Evolutionary conservation across 2,113 vertebrate genomes (phyloP).

Genomic region (Prunella himalayana): DNA sequence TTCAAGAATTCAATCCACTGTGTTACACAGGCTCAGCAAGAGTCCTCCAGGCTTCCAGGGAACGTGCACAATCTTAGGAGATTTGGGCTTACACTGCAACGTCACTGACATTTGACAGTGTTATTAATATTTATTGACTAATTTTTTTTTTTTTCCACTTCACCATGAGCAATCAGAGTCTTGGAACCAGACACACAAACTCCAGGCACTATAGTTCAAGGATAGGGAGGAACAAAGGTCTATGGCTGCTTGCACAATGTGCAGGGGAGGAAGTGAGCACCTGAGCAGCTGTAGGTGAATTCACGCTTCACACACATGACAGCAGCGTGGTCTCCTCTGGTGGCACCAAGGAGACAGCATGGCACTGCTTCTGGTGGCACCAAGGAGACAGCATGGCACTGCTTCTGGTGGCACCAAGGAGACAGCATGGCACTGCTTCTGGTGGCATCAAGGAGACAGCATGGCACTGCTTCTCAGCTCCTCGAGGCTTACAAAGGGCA

Average conservation of each 20-base stretch:
- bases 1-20: background rate
- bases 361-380: background rate
- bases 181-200: background rate
- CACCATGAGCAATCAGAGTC: background rate
- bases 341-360: background rate
- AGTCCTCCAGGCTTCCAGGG: background rate
- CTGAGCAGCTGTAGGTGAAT: background rate
- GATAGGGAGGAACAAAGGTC: constrained; percentile 5
- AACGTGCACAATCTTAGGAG: fast-evolving
- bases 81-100: background rate
- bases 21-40: background rate
- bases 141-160: background rate
- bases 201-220: background rate
- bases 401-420: background rate
- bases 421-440: too few relatives aligned
- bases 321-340: background rate
- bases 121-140: background rate
- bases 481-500: background rate
- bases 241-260: fast-evolving
- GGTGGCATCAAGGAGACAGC: background rate
- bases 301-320: fast-evolving
- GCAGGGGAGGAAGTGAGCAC: background rate
- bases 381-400: background rate
- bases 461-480: background rate
- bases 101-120: background rate